phyloP scores from a whole-genome alignment of 64 coral and sea anemone genomes.

The Orbicella faveolata region DNA sequence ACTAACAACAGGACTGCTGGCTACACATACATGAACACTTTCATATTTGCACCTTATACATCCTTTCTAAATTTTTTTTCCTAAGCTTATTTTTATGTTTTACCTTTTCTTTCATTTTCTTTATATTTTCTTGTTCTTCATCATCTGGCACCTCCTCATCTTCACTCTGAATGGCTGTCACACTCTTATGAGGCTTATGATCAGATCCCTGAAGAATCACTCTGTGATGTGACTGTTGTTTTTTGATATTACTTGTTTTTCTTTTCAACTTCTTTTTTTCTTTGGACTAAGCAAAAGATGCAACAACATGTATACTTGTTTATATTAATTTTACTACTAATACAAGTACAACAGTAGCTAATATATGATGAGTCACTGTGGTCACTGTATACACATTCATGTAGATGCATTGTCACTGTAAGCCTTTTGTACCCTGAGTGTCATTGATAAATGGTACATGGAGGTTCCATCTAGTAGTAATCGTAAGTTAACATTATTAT shows the following conservation, averaged over 20 bases:
- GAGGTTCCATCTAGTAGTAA: too few species aligned
- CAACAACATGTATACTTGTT: too few species aligned
- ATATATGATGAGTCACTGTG: too few species aligned
- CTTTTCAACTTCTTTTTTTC: slow-evolving; percentile 6
- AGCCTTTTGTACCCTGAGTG: too few species aligned
- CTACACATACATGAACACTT: neutral
- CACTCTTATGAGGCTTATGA: neutral
- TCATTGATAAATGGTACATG: too few species aligned
- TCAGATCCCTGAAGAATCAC: slow-evolving; percentile 15
- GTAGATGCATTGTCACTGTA: too few species aligned
- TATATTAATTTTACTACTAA: too few species aligned
- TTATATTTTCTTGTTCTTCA: slow-evolving; percentile 9
- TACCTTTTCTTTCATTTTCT: slow-evolving; percentile 35
- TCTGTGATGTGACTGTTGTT: slow-evolving; percentile 1
- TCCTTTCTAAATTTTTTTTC: neutral
- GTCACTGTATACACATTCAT: too few species aligned
- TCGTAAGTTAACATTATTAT: too few species aligned
- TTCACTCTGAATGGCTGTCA: neutral
- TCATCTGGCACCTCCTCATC: slow-evolving; percentile 8
- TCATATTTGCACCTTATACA: too few species aligned
- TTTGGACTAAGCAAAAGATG: neutral
- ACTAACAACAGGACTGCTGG: too few species aligned
- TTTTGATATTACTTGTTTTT: slow-evolving; percentile 9
- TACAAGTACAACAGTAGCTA: too few species aligned
- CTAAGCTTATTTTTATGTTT: neutral